A percentile compares a stretch with the other conserved stretches of the same genome.
These are phyloP conservation scores for Taxidea taxus DNA, from an alignment of 2,113 vertebrate species.

Conservation along the genomic window DNA sequence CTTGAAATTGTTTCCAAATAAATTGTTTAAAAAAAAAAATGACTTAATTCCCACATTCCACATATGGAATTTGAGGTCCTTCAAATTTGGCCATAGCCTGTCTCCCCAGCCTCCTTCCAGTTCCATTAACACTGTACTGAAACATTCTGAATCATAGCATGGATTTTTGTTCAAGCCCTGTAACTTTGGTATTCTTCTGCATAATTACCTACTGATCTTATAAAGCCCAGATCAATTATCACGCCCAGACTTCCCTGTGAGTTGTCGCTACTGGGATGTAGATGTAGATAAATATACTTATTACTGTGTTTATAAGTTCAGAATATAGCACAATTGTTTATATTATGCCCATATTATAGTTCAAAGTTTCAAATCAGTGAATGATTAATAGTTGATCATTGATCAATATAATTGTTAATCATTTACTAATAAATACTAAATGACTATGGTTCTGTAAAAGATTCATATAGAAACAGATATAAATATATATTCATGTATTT, in stretches of 20 bases:
- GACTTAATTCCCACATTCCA: neutral
- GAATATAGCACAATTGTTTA: neutral
- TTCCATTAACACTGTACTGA: neutral
- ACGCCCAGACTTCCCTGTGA: neutral
- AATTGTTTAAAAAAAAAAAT: neutral
- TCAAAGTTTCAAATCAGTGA: neutral
- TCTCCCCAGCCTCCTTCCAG: neutral
- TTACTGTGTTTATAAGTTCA: neutral
- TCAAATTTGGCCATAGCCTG: neutral
- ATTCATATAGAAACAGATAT: neutral
- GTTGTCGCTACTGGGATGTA: neutral
- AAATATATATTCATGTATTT: neutral
- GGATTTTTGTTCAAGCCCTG: neutral
- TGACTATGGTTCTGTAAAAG: neutral
- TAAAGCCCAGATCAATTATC: neutral
- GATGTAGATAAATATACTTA: neutral
- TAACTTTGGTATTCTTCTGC: neutral
- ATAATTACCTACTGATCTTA: neutral
- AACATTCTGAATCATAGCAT: neutral
- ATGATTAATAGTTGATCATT: neutral
- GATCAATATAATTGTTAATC: neutral
- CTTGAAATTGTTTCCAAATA: slow-evolving; percentile 1
- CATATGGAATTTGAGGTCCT: neutral
- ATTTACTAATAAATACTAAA: neutral
- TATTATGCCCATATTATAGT: neutral